Percentiles rank a stretch among this genome's conserved stretches.
Conservation (phyloP, 2,797 vertebrate species). For the Kryptopterus vitreolus region DNA sequence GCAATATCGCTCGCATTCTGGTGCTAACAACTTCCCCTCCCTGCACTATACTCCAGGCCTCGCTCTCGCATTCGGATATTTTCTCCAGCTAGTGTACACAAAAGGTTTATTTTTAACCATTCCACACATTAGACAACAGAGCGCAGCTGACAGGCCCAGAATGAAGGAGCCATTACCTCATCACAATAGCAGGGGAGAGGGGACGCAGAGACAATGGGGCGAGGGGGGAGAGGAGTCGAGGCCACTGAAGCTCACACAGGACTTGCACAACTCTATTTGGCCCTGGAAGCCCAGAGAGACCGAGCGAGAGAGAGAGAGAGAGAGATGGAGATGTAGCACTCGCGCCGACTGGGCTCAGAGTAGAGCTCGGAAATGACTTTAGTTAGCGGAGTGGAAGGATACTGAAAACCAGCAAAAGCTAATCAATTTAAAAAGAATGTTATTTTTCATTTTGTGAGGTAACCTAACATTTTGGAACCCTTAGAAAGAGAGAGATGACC, state of each 20-base stretch:
- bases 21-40: constrained; percentile 33
- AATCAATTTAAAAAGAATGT: constrained; percentile 3
- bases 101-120: constrained; percentile 63
- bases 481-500: not conserved
- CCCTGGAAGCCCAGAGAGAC: constrained; percentile 27
- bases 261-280: constrained; percentile 53
- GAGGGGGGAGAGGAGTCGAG: constrained; percentile 43
- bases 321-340: constrained; percentile 50
- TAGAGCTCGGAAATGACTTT: constrained; percentile 25
- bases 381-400: not conserved
- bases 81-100: constrained; percentile 42
- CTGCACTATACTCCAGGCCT: constrained; percentile 3
- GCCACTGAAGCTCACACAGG: constrained; percentile 34
- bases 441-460: not conserved
- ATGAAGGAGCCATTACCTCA: constrained; percentile 58
- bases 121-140: constrained; percentile 55
- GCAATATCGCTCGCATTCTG: constrained; percentile 5
- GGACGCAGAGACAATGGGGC: constrained; percentile 42
- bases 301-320: no score
- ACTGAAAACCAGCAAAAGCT: constrained; percentile 7
- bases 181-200: constrained; percentile 52
- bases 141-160: constrained; percentile 59
- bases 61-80: constrained; percentile 23
- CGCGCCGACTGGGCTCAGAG: constrained; percentile 27
- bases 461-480: not conserved